Conservation (phyloP, 2,113 vertebrate species). For the Vireo altiloquus region DNA sequence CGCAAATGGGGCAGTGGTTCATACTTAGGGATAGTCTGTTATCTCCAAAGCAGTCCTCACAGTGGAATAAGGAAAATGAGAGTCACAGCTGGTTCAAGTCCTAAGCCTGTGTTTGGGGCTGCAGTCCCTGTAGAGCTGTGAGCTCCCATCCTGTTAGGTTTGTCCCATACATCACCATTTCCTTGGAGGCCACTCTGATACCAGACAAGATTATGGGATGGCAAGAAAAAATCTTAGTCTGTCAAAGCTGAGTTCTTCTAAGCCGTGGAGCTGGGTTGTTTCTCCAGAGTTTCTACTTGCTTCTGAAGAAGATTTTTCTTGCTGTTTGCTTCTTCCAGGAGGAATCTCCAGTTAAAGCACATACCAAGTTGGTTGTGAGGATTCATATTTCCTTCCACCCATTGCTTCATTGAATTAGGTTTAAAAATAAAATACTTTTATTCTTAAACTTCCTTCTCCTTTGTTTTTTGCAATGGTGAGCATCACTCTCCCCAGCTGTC, state of each 20-base stretch:
- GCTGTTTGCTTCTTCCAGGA: neutral
- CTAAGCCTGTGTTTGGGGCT: neutral
- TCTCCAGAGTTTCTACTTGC: neutral
- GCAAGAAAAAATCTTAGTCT: neutral
- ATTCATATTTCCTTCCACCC: neutral
- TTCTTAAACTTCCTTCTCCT: constrained; percentile 2
- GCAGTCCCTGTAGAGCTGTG: neutral
- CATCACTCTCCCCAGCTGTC: neutral
- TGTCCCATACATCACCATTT: neutral
- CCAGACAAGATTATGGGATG: neutral
- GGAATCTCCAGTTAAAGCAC: neutral
- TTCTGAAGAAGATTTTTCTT: neutral
- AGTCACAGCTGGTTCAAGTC: neutral
- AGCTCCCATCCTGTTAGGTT: neutral
- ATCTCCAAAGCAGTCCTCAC: neutral
- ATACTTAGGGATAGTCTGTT: neutral
- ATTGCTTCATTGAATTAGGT: neutral
- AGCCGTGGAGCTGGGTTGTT: accelerated
- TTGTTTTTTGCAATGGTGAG: neutral
- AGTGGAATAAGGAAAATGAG: neutral
- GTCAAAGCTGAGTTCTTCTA: neutral
- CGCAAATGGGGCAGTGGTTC: neutral
- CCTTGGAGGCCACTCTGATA: neutral
- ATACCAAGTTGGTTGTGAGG: neutral
- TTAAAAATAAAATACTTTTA: constrained; percentile 26